These are phyloP conservation scores for Pimpla rufipes DNA, from an alignment of 2,888 invertebrate species.

Conservation along the genomic window DNA sequence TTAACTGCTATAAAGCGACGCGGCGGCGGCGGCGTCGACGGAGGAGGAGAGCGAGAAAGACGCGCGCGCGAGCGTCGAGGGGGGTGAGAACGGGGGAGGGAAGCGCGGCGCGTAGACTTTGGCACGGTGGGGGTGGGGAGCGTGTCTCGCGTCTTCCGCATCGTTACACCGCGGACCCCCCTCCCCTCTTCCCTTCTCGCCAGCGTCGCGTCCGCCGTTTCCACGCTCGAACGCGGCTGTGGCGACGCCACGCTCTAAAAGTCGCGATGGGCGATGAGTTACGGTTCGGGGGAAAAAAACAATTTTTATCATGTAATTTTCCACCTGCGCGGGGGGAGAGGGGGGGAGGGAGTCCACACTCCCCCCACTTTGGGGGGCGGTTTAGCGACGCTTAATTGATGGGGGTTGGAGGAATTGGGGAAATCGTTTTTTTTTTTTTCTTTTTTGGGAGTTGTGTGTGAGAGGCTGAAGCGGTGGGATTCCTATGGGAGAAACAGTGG, in stretches of 20 bases:
- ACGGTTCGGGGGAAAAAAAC: conserved; percentile 17
- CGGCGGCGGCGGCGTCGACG: conserved; percentile 66
- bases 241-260: background rate
- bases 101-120: conserved; percentile 46
- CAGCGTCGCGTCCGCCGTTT: background rate
- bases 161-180: conserved; percentile 52
- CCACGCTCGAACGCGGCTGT: background rate
- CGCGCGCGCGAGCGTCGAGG: conserved; percentile 21
- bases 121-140: conserved; percentile 41
- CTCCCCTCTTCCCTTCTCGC: background rate
- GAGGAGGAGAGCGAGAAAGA: conserved; percentile 55
- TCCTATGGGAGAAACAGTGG: no score
- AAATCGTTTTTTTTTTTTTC: no score
- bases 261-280: conserved; percentile 4
- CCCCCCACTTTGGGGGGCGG: no score
- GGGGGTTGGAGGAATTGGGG: no score
- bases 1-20: conserved; percentile 81
- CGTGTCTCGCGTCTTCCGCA: conserved; percentile 61
- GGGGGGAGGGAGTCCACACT: no score
- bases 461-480: no score
- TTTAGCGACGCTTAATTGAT: no score
- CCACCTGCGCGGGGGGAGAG: background rate
- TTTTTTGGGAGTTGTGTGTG: no score
- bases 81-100: conserved; percentile 62
- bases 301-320: conserved; percentile 4